These are phyloP conservation scores for Muscicapa comitata DNA, from an alignment of 2,797 vertebrate species.

Conservation along the genomic window DNA sequence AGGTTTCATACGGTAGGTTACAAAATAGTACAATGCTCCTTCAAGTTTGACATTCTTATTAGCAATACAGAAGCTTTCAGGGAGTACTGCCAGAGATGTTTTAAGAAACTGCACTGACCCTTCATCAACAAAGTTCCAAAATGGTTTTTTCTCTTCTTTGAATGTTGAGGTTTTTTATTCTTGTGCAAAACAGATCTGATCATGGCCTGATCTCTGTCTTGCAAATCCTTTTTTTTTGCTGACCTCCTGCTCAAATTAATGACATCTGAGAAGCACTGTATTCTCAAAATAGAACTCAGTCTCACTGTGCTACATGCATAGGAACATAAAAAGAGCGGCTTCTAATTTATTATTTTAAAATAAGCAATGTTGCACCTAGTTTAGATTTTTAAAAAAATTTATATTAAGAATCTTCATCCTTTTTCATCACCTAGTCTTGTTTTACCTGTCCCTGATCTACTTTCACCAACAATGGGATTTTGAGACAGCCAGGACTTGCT, in stretches of 20 bases:
- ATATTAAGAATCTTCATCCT: neutral
- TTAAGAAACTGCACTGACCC: neutral
- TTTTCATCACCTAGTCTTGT: neutral
- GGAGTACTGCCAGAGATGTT: neutral
- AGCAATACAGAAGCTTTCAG: neutral
- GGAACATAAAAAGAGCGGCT: neutral
- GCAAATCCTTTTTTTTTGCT: neutral
- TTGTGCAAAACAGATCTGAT: neutral
- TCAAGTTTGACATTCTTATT: conserved; percentile 28
- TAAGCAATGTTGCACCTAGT: neutral
- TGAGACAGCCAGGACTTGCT: neutral
- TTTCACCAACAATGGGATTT: neutral
- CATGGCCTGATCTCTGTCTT: neutral
- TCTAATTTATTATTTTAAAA: neutral
- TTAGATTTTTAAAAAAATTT: neutral
- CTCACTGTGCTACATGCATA: neutral
- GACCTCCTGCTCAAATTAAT: neutral
- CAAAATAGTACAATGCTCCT: conserved; percentile 28
- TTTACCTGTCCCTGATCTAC: neutral
- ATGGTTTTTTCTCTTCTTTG: neutral
- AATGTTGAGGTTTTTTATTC: neutral
- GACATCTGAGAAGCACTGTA: neutral
- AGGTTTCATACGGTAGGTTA: conserved; percentile 31
- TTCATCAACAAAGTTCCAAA: neutral
- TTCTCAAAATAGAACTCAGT: neutral